A percentile compares a stretch with the other conserved stretches of the same genome.
Evolutionary conservation across 2,113 vertebrate genomes (phyloP).

Genomic region (Xiphophorus couchianus): DNA sequence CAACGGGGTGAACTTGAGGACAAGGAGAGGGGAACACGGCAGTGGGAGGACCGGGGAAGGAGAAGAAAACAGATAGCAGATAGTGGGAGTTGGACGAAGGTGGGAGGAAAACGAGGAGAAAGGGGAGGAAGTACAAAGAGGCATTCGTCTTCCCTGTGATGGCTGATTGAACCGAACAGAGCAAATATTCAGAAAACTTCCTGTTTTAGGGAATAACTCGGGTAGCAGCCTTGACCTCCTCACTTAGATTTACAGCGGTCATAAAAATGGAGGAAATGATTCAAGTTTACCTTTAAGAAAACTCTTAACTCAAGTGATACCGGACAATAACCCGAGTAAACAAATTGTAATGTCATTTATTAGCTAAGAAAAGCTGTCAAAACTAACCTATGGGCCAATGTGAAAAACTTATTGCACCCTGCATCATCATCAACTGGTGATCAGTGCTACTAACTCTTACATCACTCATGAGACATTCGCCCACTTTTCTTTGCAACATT

Average conservation of each 20-base stretch:
- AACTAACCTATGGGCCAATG: too few relatives aligned
- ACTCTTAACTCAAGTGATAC: background rate
- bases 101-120: background rate
- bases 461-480: too few relatives aligned
- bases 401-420: too few relatives aligned
- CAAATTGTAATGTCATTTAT: too few relatives aligned
- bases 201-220: conserved; percentile 41
- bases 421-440: too few relatives aligned
- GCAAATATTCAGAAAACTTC: conserved; percentile 21
- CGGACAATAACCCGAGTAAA: too few relatives aligned
- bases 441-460: too few relatives aligned
- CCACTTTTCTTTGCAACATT: too few relatives aligned
- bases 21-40: conserved; percentile 40
- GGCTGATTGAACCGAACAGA: background rate
- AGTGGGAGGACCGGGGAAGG: conserved; percentile 34
- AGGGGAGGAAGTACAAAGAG: conserved; percentile 32
- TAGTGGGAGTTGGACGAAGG: conserved; percentile 11
- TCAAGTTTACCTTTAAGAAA: background rate
- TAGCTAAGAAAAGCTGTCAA: too few relatives aligned
- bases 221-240: conserved; percentile 11
- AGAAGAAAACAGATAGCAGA: conserved; percentile 25
- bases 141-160: conserved; percentile 9
- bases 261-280: background rate
- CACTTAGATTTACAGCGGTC: background rate
- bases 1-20: conserved; percentile 58